Evolutionary conservation across 2,888 invertebrate genomes (phyloP).

Genomic region (Limnephilus rhombicus): DNA sequence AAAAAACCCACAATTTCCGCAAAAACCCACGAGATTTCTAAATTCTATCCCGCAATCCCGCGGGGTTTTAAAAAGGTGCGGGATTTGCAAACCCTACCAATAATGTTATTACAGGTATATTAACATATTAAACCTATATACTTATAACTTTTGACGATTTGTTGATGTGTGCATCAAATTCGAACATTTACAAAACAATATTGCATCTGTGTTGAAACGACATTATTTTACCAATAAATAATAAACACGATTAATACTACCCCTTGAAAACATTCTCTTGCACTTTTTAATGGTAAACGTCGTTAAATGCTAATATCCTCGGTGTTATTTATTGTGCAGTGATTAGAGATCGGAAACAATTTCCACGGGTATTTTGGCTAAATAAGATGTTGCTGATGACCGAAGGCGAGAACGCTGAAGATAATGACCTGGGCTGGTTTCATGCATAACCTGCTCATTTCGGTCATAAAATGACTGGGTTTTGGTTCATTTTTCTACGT

Average conservation of each 20-base stretch:
- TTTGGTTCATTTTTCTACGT: neutral
- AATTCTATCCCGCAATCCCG: too few relatives aligned
- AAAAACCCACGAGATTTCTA: too few relatives aligned
- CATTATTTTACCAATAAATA: too few relatives aligned
- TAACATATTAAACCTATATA: too few relatives aligned
- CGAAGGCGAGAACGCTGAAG: neutral
- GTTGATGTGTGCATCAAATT: too few relatives aligned
- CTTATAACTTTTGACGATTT: too few relatives aligned
- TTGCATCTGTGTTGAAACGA: too few relatives aligned
- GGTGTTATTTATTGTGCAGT: conserved; percentile 3
- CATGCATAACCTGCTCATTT: neutral
- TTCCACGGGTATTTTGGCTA: conserved; percentile 13
- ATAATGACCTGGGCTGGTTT: neutral
- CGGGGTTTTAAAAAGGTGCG: too few relatives aligned
- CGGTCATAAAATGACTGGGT: neutral
- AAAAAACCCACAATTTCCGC: too few relatives aligned
- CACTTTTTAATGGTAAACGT: neutral
- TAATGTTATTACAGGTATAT: too few relatives aligned
- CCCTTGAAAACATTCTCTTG: neutral
- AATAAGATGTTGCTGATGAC: conserved; percentile 33
- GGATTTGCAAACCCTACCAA: too few relatives aligned
- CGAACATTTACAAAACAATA: too few relatives aligned
- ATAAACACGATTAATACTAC: neutral
- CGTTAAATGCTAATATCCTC: neutral
- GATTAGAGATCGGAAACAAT: conserved; percentile 29